Conservation (phyloP, 2,797 vertebrate species). For the Labeo calbasu region DNA sequence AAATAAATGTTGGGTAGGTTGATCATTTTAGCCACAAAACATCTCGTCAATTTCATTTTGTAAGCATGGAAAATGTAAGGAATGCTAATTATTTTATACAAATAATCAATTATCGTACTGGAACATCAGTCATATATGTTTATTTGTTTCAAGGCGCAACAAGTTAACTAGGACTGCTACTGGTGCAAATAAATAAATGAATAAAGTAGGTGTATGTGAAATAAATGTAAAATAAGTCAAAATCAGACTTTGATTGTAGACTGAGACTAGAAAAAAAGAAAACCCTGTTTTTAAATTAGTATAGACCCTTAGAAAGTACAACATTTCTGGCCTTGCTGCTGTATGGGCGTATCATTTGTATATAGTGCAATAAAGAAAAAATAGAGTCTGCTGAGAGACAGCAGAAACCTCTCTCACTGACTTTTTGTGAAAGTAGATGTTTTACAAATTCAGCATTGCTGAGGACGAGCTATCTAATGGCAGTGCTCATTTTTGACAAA, state of each 20-base stretch:
- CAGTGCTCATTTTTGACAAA: constrained; percentile 10
- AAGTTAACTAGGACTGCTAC: background rate
- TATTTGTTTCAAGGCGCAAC: background rate
- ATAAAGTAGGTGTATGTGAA: background rate
- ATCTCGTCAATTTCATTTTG: background rate
- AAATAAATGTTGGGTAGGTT: constrained; percentile 43
- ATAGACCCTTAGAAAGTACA: background rate
- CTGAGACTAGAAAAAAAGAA: background rate
- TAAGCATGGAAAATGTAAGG: background rate
- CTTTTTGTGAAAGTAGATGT: constrained; percentile 14
- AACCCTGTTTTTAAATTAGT: background rate
- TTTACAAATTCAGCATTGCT: background rate
- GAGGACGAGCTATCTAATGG: background rate
- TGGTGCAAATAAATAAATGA: background rate
- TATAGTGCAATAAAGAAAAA: background rate
- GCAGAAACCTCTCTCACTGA: background rate
- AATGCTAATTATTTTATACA: background rate
- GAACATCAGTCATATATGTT: background rate
- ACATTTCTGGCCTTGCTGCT: background rate
- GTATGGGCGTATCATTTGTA: background rate
- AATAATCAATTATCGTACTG: background rate
- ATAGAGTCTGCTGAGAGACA: background rate
- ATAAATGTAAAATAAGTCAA: background rate
- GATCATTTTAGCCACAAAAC: background rate
- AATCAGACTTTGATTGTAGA: background rate